Base-by-base conservation (phyloP, 2,113 vertebrate species). In the Bothrops jararaca region DNA sequence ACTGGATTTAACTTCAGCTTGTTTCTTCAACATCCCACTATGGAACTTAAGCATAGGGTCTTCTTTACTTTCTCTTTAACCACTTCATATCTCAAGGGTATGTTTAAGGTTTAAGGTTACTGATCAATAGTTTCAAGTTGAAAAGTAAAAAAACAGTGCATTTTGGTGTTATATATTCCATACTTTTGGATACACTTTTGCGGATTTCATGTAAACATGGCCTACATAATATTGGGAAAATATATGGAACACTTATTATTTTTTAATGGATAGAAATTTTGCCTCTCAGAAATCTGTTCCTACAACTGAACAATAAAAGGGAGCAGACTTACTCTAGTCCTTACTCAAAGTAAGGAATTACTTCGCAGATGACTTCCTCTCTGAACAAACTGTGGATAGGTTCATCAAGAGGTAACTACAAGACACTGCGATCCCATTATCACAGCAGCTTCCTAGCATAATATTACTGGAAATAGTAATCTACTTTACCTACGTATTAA, bases 351-450 rank as follows among this genome's bases (percentile, higher is more conserved):
- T 80, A 74, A 39, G 85, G 12, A 86, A 86, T 34, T 58, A 4
- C 29, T 95, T 80, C 90, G 90, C 2, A 45, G 86, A 91, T 48
- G 89, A 74, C 10, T 69, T 94, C 93, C 93, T 86, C 91, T 91
- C 85, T 22, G 1, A 93, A 95, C 8, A 29, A 86, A 92, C 87
- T 93, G 0, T 42, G 85, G 15, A 56, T 11, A 56, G n/a, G 10
- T 91, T 86, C 48, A 50, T 24, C 9, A 57, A 9, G 13, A 53
- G 13, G 7, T 60, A 90, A 26, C 52, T 86, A 11, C 3, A 89
- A 85, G 13, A 10, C 23, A 22, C 52, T 86, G 90, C 24, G 15
- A 80, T 89, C 42, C 34, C 12, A 42, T 53, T 60, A 34, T 86
- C n/a, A 60, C 24, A 53, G 56, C 9, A 54, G 48, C n/a, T 90